Percentiles rank a stretch among this genome's conserved stretches.
These are phyloP conservation scores for Mactra quadrangularis DNA, from an alignment of 1,140 invertebrate genomes.

Conservation along the genomic window DNA sequence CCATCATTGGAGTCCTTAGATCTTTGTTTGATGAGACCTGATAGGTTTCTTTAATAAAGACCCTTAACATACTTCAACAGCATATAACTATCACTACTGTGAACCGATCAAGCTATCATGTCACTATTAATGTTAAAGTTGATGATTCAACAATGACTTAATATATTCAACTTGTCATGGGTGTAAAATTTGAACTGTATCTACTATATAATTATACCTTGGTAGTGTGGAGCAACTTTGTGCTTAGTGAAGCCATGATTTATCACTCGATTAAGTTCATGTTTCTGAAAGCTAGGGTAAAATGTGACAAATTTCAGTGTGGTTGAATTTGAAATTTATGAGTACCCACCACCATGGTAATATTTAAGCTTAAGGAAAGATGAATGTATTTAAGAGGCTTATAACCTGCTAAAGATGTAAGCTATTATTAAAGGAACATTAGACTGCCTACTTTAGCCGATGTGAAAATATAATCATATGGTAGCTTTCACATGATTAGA, in stretches of 20 bases:
- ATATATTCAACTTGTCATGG: conserved; percentile 33
- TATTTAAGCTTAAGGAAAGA: no score
- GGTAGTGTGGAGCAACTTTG: conserved; percentile 4
- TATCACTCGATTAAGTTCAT: conserved; percentile 12
- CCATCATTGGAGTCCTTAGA: no score
- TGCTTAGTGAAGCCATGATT: neutral
- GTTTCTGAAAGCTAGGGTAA: conserved; percentile 3
- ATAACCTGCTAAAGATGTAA: no score
- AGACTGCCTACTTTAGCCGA: no score
- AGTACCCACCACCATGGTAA: neutral
- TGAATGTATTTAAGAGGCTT: no score
- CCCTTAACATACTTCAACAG: neutral
- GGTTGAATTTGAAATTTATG: conserved; percentile 30
- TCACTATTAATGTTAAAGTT: conserved; percentile 25
- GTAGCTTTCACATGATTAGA: no score
- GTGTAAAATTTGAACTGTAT: conserved; percentile 12
- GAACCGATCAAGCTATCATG: neutral
- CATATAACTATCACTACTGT: conserved; percentile 3
- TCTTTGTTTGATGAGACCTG: no score
- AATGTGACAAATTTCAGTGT: conserved; percentile 24
- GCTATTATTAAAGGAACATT: no score
- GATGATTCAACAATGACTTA: conserved; percentile 34
- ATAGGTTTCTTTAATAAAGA: conserved; percentile 12
- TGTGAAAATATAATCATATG: no score
- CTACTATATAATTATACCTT: conserved; percentile 1